Evolutionary conservation across 1,140 invertebrate genomes (phyloP).

Genomic region (Maconellicoccus hirsutus): DNA sequence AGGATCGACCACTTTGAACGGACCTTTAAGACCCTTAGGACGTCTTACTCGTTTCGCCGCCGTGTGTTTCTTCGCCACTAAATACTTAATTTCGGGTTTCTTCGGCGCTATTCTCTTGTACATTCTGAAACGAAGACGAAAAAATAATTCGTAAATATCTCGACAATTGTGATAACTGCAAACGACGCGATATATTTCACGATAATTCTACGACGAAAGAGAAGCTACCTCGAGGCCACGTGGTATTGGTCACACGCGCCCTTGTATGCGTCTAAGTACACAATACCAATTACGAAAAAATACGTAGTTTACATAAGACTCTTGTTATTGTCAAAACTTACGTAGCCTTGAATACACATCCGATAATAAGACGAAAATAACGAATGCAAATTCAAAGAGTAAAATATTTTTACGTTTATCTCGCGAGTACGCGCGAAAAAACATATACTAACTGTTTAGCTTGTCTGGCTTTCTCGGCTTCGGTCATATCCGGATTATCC

Average conservation of each 20-base stretch:
- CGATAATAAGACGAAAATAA: background rate
- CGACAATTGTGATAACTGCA: background rate
- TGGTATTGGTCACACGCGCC: background rate
- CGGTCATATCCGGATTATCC: slow-evolving; percentile 78
- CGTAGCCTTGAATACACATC: background rate
- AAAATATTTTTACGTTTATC: background rate
- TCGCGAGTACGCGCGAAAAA: background rate
- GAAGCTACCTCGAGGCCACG: background rate
- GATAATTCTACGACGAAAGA: background rate
- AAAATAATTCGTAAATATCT: background rate
- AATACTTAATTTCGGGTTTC: slow-evolving; percentile 85
- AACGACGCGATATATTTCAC: background rate
- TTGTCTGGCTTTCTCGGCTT: slow-evolving; percentile 83
- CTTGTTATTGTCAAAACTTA: background rate
- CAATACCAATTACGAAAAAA: slow-evolving; percentile 2
- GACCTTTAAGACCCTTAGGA: slow-evolving; percentile 80
- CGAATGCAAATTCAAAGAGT: background rate
- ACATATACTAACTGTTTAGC: slow-evolving; percentile 61
- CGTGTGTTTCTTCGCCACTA: slow-evolving; percentile 83
- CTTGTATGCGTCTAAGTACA: background rate
- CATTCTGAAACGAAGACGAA: slow-evolving; percentile 44
- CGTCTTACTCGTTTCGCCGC: slow-evolving; percentile 60
- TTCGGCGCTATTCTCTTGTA: slow-evolving; percentile 81
- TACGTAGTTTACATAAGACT: slow-evolving; percentile 3
- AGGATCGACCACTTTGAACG: slow-evolving; percentile 87